Evolutionary conservation across 1,140 invertebrate species (phyloP), one percentile per base, ranked within the genome.

Genomic region (Coptotermes formosanus): DNA sequence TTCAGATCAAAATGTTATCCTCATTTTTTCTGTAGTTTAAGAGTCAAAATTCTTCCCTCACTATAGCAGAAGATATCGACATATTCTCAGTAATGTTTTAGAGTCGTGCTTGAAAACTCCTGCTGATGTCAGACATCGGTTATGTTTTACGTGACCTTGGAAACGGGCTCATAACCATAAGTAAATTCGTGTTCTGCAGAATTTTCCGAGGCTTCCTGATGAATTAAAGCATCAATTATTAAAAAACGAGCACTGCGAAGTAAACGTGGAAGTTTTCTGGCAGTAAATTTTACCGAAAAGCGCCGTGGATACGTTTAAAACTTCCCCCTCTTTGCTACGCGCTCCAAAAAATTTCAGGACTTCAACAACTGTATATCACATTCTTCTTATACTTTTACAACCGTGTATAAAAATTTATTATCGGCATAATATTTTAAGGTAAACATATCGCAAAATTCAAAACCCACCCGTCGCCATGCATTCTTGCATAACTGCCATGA

Each of bases 201-300:
- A n/a, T 19, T 7, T n/a, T 30, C n/a, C 7, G 64, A 1, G 7
- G 2, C 9, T 75, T 75, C n/a, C 25, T 75, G n/a, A n/a, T n/a
- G 25, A 75, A 75, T 75, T 75, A 75, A 75, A 75, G 25, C 8
- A 75, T 75, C 64, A 75, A 75, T 75, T 75, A 75, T 75, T 75
- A n/a, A 75, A 75, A 75, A 75, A 75, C 38, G 25, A 75, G 64
- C 9, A 14, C 3, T n/a, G 14, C 64, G 14, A 30, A 25, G 25
- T 75, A 75, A 75, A 30, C n/a, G 64, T n/a, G n/a, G 25, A 75
- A 30, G 64, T n/a, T 55, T n/a, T 75, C n/a, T 75, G 64, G n/a
- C 64, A 75, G n/a, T 75, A 75, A 75, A 75, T 75, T 75, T 75
- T n/a, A 30, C 64, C 3, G 64, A 30, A 75, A 38, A 75, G 25